A percentile compares a stretch with the other conserved stretches of the same genome.
phyloP scores from a whole-genome alignment of 37 sponge, comb jelly and placozoan species.

The Chondrosia reniformis region DNA sequence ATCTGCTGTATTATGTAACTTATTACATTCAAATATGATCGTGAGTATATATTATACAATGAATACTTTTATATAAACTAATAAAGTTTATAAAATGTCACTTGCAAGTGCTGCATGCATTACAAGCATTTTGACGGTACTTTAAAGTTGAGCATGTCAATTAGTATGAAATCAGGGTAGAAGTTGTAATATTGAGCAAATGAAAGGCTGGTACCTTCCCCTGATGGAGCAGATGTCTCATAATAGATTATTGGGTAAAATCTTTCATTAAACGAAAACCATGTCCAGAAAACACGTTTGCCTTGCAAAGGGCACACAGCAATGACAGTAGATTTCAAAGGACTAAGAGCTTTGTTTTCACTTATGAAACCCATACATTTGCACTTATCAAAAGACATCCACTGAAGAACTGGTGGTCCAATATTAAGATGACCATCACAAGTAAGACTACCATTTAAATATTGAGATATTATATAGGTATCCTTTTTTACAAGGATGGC shows the following conservation, averaged over 20 bases:
- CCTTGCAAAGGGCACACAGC: constrained; percentile 14
- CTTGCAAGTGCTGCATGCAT: too few relatives aligned
- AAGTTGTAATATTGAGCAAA: constrained; percentile 1
- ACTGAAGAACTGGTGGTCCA: constrained; percentile 18
- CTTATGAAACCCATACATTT: constrained; percentile 28
- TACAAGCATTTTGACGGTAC: background rate
- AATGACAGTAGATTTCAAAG: constrained; percentile 14
- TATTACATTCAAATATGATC: too few relatives aligned
- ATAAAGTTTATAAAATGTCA: too few relatives aligned
- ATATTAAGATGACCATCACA: background rate
- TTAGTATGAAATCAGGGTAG: background rate
- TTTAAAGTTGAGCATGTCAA: background rate
- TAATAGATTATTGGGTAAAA: background rate
- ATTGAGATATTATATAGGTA: background rate
- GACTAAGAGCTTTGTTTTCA: constrained; percentile 2
- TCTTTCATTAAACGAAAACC: background rate
- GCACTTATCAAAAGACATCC: constrained; percentile 28
- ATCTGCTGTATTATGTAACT: too few relatives aligned
- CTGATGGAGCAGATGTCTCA: background rate
- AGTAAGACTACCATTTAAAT: background rate
- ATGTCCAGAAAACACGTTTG: constrained; percentile 33
- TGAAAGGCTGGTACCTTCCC: background rate
- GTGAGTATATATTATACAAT: too few relatives aligned
- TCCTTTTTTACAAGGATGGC: constrained; percentile 15
- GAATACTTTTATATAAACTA: too few relatives aligned